A percentile compares a stretch with the other conserved stretches of the same genome.
These are phyloP conservation scores for Cyanoliseus patagonus DNA, from an alignment of 2,113 vertebrate species.

Conservation along the genomic window DNA sequence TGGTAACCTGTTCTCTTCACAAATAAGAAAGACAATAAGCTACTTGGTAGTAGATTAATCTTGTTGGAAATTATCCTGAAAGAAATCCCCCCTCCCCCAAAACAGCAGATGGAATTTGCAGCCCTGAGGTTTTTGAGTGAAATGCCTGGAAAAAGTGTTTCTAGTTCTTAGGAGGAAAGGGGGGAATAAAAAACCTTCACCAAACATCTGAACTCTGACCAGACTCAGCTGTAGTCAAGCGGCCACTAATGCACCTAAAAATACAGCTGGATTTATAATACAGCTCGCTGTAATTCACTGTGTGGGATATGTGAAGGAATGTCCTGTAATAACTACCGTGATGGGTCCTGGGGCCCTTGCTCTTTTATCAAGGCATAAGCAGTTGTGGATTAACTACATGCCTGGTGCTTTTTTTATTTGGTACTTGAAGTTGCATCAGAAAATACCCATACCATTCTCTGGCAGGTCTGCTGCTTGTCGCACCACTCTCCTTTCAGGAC, in stretches of 20 bases:
- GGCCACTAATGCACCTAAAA: conserved; percentile 51
- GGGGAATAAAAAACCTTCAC: background rate
- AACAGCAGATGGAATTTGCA: background rate
- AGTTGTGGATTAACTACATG: background rate
- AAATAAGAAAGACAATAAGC: background rate
- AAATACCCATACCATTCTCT: background rate
- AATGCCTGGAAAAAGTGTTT: conserved; percentile 18
- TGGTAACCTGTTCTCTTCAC: background rate
- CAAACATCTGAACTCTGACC: conserved; percentile 3
- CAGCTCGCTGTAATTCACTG: conserved; percentile 15
- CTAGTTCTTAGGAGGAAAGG: background rate
- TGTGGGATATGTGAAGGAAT: conserved; percentile 56
- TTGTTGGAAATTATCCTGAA: background rate
- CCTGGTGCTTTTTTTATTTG: background rate
- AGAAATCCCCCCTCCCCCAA: background rate
- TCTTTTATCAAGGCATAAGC: conserved; percentile 27
- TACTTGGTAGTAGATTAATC: background rate
- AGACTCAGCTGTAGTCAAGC: conserved; percentile 20
- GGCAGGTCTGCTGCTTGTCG: background rate
- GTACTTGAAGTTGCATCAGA: background rate
- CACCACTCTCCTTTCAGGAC: background rate
- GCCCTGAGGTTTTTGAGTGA: background rate
- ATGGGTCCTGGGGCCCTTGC: conserved; percentile 56
- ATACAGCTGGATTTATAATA: conserved; percentile 56
- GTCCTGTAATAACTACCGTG: conserved; percentile 60